Evolutionary conservation across 2,797 vertebrate genomes (phyloP).

Genomic region (Otus scops): DNA sequence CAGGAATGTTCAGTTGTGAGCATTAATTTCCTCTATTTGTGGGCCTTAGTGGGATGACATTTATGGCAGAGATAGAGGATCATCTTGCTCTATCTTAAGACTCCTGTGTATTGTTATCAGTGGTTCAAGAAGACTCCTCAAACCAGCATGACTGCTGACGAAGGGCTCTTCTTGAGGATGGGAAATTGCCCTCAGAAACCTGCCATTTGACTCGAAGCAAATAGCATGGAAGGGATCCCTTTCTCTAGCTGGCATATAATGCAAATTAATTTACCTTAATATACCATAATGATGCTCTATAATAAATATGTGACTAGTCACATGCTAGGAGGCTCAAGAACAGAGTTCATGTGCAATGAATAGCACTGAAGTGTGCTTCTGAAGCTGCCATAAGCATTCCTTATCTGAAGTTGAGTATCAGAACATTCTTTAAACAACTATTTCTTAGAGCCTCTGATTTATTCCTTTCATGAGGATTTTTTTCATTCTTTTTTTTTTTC

Average conservation of each 20-base stretch:
- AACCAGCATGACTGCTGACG: neutral
- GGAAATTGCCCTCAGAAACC: neutral
- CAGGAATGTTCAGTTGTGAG: neutral
- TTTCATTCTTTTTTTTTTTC: neutral
- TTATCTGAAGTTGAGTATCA: neutral
- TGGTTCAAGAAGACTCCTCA: neutral
- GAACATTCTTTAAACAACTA: neutral
- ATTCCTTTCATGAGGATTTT: neutral
- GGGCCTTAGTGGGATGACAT: neutral
- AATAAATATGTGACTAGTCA: neutral
- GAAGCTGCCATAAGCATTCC: neutral
- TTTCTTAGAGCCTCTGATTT: neutral
- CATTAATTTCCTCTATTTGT: neutral
- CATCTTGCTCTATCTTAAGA: neutral
- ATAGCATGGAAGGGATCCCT: neutral
- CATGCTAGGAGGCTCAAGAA: neutral
- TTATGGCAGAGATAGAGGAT: neutral
- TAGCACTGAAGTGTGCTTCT: neutral
- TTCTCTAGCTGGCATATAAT: neutral
- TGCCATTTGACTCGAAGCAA: neutral
- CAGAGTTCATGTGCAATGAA: fast-evolving
- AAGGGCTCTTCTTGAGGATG: neutral
- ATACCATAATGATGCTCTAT: neutral
- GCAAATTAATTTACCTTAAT: neutral
- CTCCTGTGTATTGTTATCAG: neutral